Evolutionary conservation across 2,797 vertebrate genomes (phyloP).

Genomic region (Anisognathus igniventris): DNA sequence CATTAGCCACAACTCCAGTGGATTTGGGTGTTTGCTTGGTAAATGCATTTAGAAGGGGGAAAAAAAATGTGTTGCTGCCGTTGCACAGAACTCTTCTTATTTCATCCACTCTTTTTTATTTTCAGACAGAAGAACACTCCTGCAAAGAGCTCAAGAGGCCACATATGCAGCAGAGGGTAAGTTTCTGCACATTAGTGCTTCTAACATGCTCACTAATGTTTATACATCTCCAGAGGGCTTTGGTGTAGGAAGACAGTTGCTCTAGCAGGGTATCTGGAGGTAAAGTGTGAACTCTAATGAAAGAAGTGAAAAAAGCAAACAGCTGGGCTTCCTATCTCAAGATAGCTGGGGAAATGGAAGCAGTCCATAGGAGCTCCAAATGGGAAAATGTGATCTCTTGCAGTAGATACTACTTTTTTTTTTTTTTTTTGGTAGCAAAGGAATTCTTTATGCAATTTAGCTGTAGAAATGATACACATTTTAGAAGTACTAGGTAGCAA

Average conservation of each 20-base stretch:
- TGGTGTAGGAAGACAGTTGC: slow-evolving; percentile 27
- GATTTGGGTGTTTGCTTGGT: background rate
- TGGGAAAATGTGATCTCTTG: background rate
- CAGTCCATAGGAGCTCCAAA: background rate
- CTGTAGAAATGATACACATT: background rate
- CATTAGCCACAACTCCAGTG: background rate
- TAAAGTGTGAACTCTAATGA: slow-evolving; percentile 52
- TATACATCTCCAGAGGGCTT: slow-evolving; percentile 40
- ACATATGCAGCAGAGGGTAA: background rate
- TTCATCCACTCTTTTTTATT: background rate
- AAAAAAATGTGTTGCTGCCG: background rate
- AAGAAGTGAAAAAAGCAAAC: slow-evolving; percentile 58
- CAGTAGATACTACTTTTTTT: background rate
- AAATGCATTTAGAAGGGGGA: background rate
- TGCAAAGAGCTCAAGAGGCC: background rate
- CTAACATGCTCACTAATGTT: slow-evolving; percentile 44
- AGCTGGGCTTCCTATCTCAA: background rate
- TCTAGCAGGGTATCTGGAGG: slow-evolving; percentile 10
- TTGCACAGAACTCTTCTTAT: background rate
- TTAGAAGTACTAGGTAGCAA: background rate
- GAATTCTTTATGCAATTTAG: background rate
- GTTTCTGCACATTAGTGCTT: slow-evolving; percentile 34
- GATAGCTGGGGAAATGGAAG: slow-evolving; percentile 18
- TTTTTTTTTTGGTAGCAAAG: background rate
- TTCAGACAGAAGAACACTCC: background rate